A percentile compares a stretch with the other conserved stretches of the same genome.
Conservation (phyloP, 2,113 vertebrate genomes). For the Choloepus hoffmanni region DNA sequence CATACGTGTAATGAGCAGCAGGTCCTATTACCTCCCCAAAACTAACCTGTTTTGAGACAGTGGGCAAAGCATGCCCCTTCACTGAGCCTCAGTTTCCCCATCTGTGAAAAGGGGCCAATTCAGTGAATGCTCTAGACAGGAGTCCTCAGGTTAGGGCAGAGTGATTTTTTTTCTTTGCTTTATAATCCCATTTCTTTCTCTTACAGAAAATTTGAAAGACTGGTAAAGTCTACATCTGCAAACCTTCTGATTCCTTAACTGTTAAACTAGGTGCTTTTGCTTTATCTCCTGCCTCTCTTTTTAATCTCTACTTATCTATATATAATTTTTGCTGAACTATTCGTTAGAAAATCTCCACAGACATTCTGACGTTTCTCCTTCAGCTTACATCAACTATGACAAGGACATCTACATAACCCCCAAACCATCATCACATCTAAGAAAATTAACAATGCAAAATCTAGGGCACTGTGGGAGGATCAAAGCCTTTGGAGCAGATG, state of each 20-base stretch:
- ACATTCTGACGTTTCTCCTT: neutral
- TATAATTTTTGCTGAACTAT: slow-evolving; percentile 17
- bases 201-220: neutral
- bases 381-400: neutral
- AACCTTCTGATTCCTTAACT: neutral
- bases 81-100: neutral
- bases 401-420: neutral
- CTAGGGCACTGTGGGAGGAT: neutral
- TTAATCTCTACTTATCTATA: neutral
- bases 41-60: neutral
- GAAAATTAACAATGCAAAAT: slow-evolving; percentile 8
- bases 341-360: neutral
- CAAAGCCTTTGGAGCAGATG: neutral
- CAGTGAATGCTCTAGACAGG: neutral
- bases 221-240: neutral
- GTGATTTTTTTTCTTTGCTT: slow-evolving; percentile 23
- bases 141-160: neutral
- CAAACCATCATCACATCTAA: neutral
- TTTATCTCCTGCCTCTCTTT: neutral
- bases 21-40: neutral
- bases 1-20: neutral
- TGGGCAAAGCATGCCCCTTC: neutral
- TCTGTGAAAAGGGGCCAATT: neutral
- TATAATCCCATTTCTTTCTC: neutral
- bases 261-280: neutral